A percentile compares a stretch with the other conserved stretches of the same genome.
phyloP scores from a whole-genome alignment of 2,113 vertebrate genomes.

The Mesitornis unicolor region DNA sequence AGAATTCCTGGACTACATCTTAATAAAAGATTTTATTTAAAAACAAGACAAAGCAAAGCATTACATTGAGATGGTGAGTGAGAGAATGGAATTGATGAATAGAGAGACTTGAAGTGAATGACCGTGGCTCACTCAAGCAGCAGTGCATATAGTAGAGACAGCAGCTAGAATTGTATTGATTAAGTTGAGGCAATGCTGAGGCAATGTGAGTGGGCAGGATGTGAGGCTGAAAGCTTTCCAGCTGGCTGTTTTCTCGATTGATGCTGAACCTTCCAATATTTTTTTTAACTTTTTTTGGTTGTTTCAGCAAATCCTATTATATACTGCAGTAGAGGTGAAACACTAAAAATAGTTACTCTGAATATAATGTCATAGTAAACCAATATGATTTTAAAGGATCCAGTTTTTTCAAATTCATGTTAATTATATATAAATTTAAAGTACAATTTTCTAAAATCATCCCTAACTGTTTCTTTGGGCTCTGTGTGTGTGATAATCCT shows the following conservation, averaged over 20 bases:
- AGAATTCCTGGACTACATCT: not conserved
- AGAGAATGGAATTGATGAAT: not conserved
- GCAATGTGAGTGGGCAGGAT: not conserved
- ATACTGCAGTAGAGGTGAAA: not conserved
- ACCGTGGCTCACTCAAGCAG: not conserved
- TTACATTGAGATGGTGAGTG: not conserved
- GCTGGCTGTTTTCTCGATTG: not conserved
- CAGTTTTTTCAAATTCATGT: rapidly evolving
- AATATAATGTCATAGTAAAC: not conserved
- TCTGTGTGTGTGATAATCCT: not conserved
- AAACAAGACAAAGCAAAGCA: not conserved
- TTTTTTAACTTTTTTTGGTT: not conserved
- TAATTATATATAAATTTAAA: not conserved
- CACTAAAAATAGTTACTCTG: not conserved
- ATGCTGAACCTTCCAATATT: not conserved
- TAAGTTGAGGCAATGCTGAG: not conserved
- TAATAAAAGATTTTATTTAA: not conserved
- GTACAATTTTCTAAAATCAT: not conserved
- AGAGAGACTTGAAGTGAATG: not conserved
- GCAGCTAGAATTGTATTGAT: not conserved
- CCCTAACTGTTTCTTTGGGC: not conserved
- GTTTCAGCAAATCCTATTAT: not conserved
- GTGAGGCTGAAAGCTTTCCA: constrained; percentile 27
- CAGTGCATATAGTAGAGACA: not conserved
- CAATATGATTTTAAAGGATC: not conserved